Base-by-base conservation (phyloP, 2,113 vertebrate genomes). In the Montifringilla adamsi region DNA sequence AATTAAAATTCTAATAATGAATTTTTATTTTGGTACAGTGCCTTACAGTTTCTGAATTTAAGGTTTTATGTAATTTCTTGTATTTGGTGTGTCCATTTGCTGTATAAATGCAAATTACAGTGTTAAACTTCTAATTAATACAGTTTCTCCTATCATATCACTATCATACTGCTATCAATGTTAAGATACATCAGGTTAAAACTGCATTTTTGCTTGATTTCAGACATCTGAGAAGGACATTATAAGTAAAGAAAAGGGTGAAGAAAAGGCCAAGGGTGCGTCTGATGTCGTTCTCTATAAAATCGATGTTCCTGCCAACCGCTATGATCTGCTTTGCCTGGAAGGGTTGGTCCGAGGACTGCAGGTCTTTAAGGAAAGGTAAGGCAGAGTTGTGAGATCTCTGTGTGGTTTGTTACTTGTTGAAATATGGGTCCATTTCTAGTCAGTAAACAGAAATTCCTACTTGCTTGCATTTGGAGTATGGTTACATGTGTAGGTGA, bases 171-270 rank as follows among this genome's bases (percentile, higher is more conserved):
- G 7, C 2, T 50, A 24, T 44, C 44, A 59, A 2, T 56, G 22
- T 33, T 73, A 59, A 86, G 31, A 7, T 75, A 26, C 15, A 62
- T 56, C 37, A 69, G 35, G 18, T 60, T 86, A 60, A 86, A 84
- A 41, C 3, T 0, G 2, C 3, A 9, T 33, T 83, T 86, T 52
- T 84, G 39, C 33, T 73, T 95, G 9, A 73, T 97, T 98, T 60
- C 97, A 99, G 99, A 99, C 99, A 23, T 98, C 99, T 8, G 99
- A 99, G 96, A 99, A 98, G 94, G 99, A 99, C 77, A 98, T 99
- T 82, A 98, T 99, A 97, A 99, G 98, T 95, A 98, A 98, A 82
- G 99, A 99, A 89, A 99, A 99, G 97, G 99, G 99, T 0, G 97
- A 98, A 94, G 95, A 96, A 90, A 99, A 99, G 93, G 99, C 99